Evolutionary conservation across 2,888 invertebrate species (phyloP), one percentile per base, ranked within the genome.

Genomic region (Folsomia candida): DNA sequence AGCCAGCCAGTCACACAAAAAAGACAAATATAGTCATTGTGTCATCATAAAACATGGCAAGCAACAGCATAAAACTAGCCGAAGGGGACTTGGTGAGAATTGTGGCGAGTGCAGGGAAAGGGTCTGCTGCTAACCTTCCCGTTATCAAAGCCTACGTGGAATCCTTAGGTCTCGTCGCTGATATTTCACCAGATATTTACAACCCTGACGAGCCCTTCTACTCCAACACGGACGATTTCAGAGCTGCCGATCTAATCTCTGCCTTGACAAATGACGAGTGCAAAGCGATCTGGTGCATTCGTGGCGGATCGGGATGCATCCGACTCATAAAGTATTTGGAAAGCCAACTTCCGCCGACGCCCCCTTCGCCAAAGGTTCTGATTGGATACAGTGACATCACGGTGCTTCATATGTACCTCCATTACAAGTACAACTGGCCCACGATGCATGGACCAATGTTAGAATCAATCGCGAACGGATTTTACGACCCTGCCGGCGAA

Each of bases 341-440:
- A 18, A 51, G 64, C 6, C 28, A 60, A 24, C 61, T 76, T 3
- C 72, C 73, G 1, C 25, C 2, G 0, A 58, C 62, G 14, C 26
- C 66, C 1, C 64, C 72, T 1, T 37, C 71, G 0, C 71, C 67
- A 22, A 76, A 76, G 28, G 6, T 76, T 1, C 58, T 76, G 0
- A 71, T 76, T 27, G 76, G 76, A 0, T 76, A 69, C 67, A 76
- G 76, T 26, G 76, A 76, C 29, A 76, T 76, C 3, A 76, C 76
- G 11, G 72, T 71, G 18, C 61, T 76, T 11, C 74, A 74, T 26
- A 58, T 63, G 9, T 76, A 74, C 27, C 58, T 76, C 1, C 54
- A 66, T 14, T 67, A 67, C 14, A 72, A 64, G 25, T 76, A 71
- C 64, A 66, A 66, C 20, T 76, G 76, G 76, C 60, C 27, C 27